A percentile compares a stretch with the other conserved stretches of the same genome.
phyloP scores from a whole-genome alignment of 2,888 invertebrate species.

The Diaprepes abbreviatus region DNA sequence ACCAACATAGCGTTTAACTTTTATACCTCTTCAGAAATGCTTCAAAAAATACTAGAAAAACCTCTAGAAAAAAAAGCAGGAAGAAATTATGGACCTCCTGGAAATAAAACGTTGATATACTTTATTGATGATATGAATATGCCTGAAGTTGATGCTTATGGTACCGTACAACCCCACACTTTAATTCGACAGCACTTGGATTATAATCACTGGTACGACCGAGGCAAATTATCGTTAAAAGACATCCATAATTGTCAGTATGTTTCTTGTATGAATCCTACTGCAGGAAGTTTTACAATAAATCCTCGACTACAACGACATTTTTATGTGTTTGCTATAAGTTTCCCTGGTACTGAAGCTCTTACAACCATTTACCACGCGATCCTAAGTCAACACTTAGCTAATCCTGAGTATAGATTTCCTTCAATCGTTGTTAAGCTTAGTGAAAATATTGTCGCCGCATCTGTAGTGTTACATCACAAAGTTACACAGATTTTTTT shows the following conservation, averaged over 20 bases:
- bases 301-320: constrained; percentile 94
- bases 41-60: constrained; percentile 93
- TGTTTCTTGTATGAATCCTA: constrained; percentile 98
- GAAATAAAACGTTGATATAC: constrained; percentile 92
- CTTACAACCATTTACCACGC: constrained; percentile 90
- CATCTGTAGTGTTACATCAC: constrained; percentile 87
- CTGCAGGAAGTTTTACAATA: constrained; percentile 96
- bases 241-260: constrained; percentile 98
- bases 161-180: constrained; percentile 97
- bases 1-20: constrained; percentile 96
- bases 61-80: constrained; percentile 96
- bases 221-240: constrained; percentile 88
- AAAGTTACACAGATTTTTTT: constrained; percentile 90
- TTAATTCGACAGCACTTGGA: constrained; percentile 95
- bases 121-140: constrained; percentile 99
- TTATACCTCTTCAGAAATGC: constrained; percentile 94
- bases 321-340: constrained; percentile 89
- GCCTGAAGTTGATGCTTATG: constrained; percentile 92
- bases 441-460: constrained; percentile 81
- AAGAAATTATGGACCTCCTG: constrained; percentile 95
- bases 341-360: constrained; percentile 84
- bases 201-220: constrained; percentile 96
- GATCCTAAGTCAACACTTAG: constrained; percentile 88
- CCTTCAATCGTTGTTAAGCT: constrained; percentile 77
- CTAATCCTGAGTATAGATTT: constrained; percentile 86